Evolutionary conservation across 2,797 vertebrate genomes (phyloP).

Genomic region (Tachyglossus aculeatus): DNA sequence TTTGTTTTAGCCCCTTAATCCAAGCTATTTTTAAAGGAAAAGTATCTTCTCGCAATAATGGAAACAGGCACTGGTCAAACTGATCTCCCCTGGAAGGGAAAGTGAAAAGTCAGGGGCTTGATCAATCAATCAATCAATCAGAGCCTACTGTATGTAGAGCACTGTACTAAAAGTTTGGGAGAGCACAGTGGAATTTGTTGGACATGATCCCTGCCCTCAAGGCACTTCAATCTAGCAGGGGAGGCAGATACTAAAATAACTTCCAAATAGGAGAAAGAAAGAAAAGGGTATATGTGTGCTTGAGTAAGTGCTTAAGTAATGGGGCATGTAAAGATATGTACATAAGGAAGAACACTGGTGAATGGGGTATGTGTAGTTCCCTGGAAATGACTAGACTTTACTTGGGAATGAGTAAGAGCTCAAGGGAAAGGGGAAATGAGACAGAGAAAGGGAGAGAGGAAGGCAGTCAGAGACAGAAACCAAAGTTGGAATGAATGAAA

Average conservation of each 20-base stretch:
- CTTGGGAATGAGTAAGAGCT: not conserved
- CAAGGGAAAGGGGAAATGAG: not conserved
- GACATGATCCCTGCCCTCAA: too few species aligned
- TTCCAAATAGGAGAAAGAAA: too few species aligned
- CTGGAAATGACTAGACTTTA: not conserved
- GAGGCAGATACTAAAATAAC: too few species aligned
- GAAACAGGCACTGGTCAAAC: not conserved
- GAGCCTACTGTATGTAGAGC: too few species aligned
- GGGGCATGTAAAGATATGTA: not conserved
- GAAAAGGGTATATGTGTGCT: too few species aligned
- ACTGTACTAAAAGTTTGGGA: too few species aligned
- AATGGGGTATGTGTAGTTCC: not conserved
- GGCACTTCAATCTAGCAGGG: too few species aligned
- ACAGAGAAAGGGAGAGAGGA: not conserved
- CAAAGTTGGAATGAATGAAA: not conserved
- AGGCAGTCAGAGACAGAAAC: not conserved
- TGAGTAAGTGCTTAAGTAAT: not conserved
- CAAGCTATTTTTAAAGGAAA: constrained; percentile 17
- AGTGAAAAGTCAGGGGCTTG: too few species aligned
- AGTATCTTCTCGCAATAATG: not conserved
- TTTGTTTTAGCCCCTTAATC: too few species aligned
- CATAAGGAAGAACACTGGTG: not conserved
- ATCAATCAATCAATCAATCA: too few species aligned
- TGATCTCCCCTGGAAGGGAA: too few species aligned
- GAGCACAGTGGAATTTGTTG: too few species aligned